Conservation (phyloP, 2,113 vertebrate genomes). For the Xerus inauris region DNA sequence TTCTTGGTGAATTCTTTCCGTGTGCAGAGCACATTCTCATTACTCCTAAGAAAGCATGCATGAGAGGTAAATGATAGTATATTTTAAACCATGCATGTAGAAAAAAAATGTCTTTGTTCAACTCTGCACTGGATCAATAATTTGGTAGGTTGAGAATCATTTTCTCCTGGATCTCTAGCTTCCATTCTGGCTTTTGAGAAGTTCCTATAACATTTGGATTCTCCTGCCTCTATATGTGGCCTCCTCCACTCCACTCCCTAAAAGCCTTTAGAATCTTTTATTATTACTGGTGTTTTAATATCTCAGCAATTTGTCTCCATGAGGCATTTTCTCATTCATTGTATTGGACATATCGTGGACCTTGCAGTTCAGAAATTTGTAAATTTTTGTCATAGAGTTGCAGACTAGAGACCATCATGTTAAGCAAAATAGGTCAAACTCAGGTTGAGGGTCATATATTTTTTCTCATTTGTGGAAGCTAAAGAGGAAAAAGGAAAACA, state of each 20-base stretch:
- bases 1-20: background rate
- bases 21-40: background rate
- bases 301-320: background rate
- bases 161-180: background rate
- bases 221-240: background rate
- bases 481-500: too few relatives aligned
- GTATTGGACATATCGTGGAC: background rate
- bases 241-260: accelerated
- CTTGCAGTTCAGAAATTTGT: background rate
- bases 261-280: background rate
- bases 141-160: background rate
- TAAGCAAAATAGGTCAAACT: too few relatives aligned
- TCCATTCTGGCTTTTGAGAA: background rate
- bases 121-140: background rate
- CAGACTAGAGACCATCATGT: background rate
- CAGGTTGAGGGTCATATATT: too few relatives aligned
- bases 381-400: background rate
- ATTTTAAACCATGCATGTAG: background rate
- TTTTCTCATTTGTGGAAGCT: too few relatives aligned
- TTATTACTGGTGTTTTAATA: background rate
- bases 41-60: background rate
- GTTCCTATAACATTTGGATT: background rate
- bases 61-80: background rate
- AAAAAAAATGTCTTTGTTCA: background rate
- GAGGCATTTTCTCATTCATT: background rate